phyloP scores from a whole-genome alignment of 2,797 vertebrate genomes.

The Buphagus erythrorhynchus region DNA sequence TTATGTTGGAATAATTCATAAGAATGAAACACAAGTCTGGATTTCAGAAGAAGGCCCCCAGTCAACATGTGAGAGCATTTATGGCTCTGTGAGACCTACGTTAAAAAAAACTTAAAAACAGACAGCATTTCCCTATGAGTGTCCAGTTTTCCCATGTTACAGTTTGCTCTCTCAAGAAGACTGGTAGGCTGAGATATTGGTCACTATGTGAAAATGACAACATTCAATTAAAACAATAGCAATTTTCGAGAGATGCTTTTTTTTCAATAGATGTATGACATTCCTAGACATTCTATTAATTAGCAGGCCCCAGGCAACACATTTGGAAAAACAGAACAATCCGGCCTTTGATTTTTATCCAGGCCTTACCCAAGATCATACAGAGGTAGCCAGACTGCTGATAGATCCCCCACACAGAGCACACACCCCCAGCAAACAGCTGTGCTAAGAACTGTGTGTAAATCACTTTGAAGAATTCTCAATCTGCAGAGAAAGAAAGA shows the following conservation, averaged over 20 bases:
- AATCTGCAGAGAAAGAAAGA: conserved; percentile 10
- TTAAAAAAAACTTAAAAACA: conserved; percentile 47
- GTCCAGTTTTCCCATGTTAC: conserved; percentile 44
- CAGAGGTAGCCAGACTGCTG: conserved; percentile 62
- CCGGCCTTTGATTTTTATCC: conserved; percentile 65
- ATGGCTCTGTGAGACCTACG: conserved; percentile 24
- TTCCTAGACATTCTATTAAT: conserved; percentile 67
- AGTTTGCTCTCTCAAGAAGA: conserved; percentile 35
- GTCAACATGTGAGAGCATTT: conserved; percentile 67
- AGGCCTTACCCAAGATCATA: conserved; percentile 65
- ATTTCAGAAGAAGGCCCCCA: conserved; percentile 49
- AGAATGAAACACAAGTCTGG: conserved; percentile 32
- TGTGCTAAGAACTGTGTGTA: conserved; percentile 17
- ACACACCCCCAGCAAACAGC: conserved; percentile 57
- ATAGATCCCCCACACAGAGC: conserved; percentile 61
- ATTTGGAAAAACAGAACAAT: conserved; percentile 69
- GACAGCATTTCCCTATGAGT: neutral
- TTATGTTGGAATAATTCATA: conserved; percentile 38
- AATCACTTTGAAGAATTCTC: conserved; percentile 46
- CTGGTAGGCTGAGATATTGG: conserved; percentile 49
- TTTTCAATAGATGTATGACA: conserved; percentile 65
- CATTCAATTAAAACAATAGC: conserved; percentile 67
- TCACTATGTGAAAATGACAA: conserved; percentile 56
- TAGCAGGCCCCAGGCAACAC: conserved; percentile 58
- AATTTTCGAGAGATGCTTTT: conserved; percentile 49